Evolutionary conservation across 2,113 vertebrate genomes (phyloP), one percentile per base, ranked within the genome.

Genomic region (Vidua chalybeata): DNA sequence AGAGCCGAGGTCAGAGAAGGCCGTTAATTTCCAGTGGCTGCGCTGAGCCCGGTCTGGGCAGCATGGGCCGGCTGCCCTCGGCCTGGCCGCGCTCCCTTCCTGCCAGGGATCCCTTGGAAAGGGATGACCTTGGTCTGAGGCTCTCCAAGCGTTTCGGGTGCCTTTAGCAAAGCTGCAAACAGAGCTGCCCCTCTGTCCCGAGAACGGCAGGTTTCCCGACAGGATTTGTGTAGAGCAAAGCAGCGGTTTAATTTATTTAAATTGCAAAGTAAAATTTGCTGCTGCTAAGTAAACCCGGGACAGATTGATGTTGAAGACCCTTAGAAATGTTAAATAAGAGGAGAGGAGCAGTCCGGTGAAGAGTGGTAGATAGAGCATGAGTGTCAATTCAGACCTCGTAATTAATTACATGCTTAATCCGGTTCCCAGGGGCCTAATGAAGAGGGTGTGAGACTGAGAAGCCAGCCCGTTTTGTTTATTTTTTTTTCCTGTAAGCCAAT

Each of bases 381-480:
- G 83, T 77, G 90, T 92, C 61, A 93, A 67, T 94, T 88, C 68
- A 31, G 46, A 90, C 20, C 56, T 83, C 39, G 4, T 93, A 92
- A 92, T 92, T 93, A 96, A 96, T 95, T 71, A 87, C 92, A 28
- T 84, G 72, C 56, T 85, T 89, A 91, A 84, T 93, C 72, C 28
- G 11, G 59, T 95, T 96, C 93, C 86, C 86, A 86, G 75, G 89
- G 89, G 87, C 67, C 86, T 86, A 87, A 96, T 74, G 79, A 93
- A 94, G 71, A 82, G 90, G 23, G 62, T 78, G 68, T 54, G 88
- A 85, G 54, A 54, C 46, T 64, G 30, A 68, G 64, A 73, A 92
- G 10, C 49, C 39, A 37, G 56, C 6, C 18, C 0, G 17, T 59
- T 86, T 62, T 72, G n/a, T 90, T 90, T 91, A 8, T 74, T 92